These are phyloP conservation scores for Epinotia nisella DNA, from an alignment of 2,888 invertebrate genomes.

Conservation along the genomic window DNA sequence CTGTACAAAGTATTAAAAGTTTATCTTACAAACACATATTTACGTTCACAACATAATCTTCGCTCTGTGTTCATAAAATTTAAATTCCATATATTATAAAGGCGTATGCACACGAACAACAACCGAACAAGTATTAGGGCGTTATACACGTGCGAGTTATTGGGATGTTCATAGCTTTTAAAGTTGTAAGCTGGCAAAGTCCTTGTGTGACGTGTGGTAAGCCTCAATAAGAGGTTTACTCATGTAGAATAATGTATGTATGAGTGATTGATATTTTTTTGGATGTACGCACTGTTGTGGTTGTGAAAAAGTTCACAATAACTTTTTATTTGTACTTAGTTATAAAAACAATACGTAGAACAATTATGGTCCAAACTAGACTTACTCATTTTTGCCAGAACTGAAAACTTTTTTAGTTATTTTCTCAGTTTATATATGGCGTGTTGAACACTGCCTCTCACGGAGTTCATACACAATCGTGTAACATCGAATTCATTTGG, in stretches of 20 bases:
- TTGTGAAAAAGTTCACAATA: no score
- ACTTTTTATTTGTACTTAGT: no score
- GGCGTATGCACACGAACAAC: constrained; percentile 43
- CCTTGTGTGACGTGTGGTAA: constrained; percentile 33
- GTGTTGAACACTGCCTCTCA: no score
- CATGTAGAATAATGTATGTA: constrained; percentile 9
- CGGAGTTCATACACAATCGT: no score
- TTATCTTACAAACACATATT: constrained; percentile 10
- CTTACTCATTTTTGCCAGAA: no score
- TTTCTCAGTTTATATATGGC: no score
- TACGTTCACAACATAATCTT: constrained; percentile 17
- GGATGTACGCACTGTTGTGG: no score
- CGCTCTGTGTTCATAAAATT: constrained; percentile 38
- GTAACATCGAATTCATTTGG: no score
- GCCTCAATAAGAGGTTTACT: constrained; percentile 29
- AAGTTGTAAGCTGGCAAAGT: constrained; percentile 46
- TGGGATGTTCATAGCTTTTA: constrained; percentile 49
- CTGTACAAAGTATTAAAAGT: not conserved
- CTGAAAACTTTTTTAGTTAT: no score
- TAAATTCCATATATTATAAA: constrained; percentile 35
- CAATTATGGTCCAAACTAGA: no score
- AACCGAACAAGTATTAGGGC: constrained; percentile 48
- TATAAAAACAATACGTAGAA: no score
- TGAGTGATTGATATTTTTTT: constrained; percentile 14
- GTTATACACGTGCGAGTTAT: constrained; percentile 50